These are phyloP conservation scores for Drosophila mulleri DNA, from an alignment of 2,888 invertebrate species.

Conservation along the genomic window DNA sequence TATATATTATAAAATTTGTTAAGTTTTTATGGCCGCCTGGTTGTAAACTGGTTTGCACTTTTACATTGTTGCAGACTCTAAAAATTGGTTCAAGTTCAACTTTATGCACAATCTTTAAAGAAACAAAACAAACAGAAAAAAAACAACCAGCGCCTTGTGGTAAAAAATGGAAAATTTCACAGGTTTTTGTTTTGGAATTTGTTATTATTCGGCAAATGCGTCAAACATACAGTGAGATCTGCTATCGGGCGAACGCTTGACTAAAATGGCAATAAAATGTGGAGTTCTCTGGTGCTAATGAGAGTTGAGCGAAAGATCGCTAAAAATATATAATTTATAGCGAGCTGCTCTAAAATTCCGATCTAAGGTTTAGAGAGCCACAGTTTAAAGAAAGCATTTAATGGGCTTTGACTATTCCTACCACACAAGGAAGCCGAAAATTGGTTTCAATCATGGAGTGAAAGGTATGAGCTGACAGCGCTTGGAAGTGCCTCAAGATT, in stretches of 20 bases:
- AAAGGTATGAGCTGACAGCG: neutral
- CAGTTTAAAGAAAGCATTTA: too few relatives aligned
- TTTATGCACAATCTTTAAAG: slow-evolving; percentile 68
- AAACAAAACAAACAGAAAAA: slow-evolving; percentile 5
- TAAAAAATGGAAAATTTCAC: slow-evolving; percentile 56
- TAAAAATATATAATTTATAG: too few relatives aligned
- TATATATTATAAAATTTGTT: slow-evolving; percentile 15
- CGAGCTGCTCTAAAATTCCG: too few relatives aligned
- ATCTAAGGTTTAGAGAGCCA: too few relatives aligned
- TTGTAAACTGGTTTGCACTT: slow-evolving; percentile 73
- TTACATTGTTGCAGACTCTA: slow-evolving; percentile 63
- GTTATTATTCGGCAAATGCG: slow-evolving; percentile 2
- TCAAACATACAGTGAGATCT: slow-evolving; percentile 3
- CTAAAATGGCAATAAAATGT: too few relatives aligned
- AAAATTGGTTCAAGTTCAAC: slow-evolving; percentile 77
- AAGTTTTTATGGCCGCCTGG: slow-evolving; percentile 47
- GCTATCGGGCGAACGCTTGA: neutral
- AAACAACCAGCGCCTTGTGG: slow-evolving; percentile 54
- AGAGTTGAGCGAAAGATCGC: neutral
- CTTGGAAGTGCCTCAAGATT: too few relatives aligned
- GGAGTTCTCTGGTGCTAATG: too few relatives aligned
- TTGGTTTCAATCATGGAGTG: too few relatives aligned
- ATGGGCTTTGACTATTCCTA: too few relatives aligned
- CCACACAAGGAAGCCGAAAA: too few relatives aligned
- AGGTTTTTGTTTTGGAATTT: slow-evolving; percentile 24